phyloP scores from a whole-genome alignment of 2,888 invertebrate species.

The Erebia aethiops region DNA sequence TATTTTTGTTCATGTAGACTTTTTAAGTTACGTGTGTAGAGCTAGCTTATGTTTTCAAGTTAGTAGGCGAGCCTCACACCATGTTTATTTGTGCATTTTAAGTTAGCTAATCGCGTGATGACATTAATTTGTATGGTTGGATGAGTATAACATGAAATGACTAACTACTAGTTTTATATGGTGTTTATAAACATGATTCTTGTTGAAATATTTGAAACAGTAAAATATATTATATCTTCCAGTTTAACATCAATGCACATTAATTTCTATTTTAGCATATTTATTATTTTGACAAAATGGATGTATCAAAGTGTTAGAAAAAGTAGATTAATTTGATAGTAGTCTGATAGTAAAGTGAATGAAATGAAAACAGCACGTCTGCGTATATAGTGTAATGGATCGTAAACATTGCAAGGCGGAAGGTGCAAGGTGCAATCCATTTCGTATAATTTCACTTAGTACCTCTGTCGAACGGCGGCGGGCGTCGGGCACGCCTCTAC shows the following conservation, averaged over 20 bases:
- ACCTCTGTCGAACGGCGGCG: constrained; percentile 52
- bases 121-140: neutral
- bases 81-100: neutral
- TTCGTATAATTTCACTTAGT: constrained; percentile 60
- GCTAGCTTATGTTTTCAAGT: neutral
- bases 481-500: constrained; percentile 58
- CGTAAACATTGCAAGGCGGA: constrained; percentile 53
- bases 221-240: too few species aligned
- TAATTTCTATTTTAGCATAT: too few species aligned
- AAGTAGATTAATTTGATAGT: neutral
- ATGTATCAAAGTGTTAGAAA: neutral
- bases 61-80: neutral
- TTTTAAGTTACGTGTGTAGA: too few species aligned
- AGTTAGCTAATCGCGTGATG: constrained; percentile 13
- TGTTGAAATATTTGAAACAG: too few species aligned
- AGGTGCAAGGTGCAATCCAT: constrained; percentile 60
- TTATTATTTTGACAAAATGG: too few species aligned
- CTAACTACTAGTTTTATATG: neutral
- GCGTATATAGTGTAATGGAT: constrained; percentile 45
- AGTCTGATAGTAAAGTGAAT: constrained; percentile 10
- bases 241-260: too few species aligned
- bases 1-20: too few species aligned
- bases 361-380: constrained; percentile 9
- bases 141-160: constrained; percentile 8
- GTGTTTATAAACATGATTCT: neutral